A percentile compares a stretch with the other conserved stretches of the same genome.
Conservation (phyloP, 2,888 invertebrate genomes). For the Trachelus iudaicus region DNA sequence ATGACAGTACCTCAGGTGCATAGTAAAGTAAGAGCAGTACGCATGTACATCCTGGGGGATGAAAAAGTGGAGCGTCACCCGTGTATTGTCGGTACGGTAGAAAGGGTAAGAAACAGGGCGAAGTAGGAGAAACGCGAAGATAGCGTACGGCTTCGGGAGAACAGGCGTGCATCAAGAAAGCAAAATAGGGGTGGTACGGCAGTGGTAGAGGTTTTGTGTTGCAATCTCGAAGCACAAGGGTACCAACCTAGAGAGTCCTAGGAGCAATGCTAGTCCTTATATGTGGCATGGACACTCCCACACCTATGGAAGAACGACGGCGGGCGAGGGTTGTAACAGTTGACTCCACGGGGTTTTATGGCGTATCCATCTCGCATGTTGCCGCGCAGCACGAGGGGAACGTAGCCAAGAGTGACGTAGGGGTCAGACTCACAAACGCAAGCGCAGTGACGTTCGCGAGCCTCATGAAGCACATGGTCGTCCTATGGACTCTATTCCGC, state of each 20-base stretch:
- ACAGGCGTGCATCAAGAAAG: not conserved
- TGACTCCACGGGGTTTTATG: conserved; percentile 47
- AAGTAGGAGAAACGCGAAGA: not conserved
- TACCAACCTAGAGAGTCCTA: not conserved
- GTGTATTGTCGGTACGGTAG: not conserved
- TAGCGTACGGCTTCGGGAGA: not conserved
- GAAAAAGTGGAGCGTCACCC: not conserved
- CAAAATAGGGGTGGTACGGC: not conserved
- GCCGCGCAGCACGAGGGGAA: conserved; percentile 37
- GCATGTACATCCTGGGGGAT: not conserved
- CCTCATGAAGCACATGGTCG: conserved; percentile 60
- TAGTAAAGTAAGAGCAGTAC: not conserved
- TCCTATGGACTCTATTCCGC: conserved; percentile 38
- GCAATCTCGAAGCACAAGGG: not conserved
- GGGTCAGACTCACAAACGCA: conserved; percentile 59
- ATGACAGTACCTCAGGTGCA: not conserved
- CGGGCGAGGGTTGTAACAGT: conserved; percentile 46
- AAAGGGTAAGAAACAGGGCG: not conserved
- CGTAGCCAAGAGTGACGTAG: conserved; percentile 40
- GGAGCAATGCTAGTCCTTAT: not conserved
- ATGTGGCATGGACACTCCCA: conserved; percentile 1
- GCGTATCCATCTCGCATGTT: conserved; percentile 46
- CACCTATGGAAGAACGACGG: conserved; percentile 25
- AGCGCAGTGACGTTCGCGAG: conserved; percentile 60
- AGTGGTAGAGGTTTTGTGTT: not conserved